Percentiles rank a stretch among this genome's conserved stretches.
Conservation (phyloP, 2,797 vertebrate genomes). For the Oreochromis mossambicus region DNA sequence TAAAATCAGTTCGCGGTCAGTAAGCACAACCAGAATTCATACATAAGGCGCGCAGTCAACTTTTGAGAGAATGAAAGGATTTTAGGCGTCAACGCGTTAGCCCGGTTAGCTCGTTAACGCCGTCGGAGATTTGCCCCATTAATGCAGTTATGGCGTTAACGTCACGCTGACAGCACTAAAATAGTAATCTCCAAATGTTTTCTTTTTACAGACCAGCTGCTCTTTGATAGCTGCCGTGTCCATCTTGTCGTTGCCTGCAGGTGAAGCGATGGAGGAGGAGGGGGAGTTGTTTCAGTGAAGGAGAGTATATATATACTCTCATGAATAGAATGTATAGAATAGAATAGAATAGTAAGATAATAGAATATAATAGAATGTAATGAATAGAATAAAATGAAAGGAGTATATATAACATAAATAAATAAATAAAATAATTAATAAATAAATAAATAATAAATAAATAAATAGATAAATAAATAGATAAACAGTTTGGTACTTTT, state of each 20-base stretch:
- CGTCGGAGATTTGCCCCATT: background rate
- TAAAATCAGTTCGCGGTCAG: too few species aligned
- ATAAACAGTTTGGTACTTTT: background rate
- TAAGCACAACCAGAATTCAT: too few species aligned
- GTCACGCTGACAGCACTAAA: accelerated
- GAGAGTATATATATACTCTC: too few species aligned
- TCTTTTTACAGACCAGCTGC: background rate
- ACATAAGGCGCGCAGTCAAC: too few species aligned
- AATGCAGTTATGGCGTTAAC: background rate
- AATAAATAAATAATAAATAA: background rate
- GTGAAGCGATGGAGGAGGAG: too few species aligned
- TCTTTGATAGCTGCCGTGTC: background rate
- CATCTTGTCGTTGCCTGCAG: background rate
- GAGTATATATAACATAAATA: too few species aligned
- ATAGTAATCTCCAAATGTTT: background rate
- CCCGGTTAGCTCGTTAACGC: accelerated
- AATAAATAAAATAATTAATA: background rate
- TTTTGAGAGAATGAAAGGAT: background rate
- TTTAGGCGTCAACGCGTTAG: accelerated
- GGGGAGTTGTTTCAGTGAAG: too few species aligned
- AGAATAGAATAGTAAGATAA: too few species aligned
- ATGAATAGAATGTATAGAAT: too few species aligned
- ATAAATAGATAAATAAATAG: background rate
- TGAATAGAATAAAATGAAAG: too few species aligned
- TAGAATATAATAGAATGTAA: too few species aligned